Evolutionary conservation across 2,888 invertebrate genomes (phyloP).

Genomic region (Trisateles emortualis): DNA sequence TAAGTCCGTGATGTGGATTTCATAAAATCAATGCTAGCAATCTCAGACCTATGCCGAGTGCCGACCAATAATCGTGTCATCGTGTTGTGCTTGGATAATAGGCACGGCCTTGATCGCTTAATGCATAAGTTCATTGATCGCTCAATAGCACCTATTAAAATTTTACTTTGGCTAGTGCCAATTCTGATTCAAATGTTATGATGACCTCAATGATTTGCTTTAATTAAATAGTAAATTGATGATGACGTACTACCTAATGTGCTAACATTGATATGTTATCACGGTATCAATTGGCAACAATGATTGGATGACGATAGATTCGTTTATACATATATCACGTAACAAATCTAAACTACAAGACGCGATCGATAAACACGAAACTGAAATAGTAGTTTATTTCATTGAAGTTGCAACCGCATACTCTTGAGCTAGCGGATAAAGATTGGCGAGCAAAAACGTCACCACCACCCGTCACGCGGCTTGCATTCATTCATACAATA

Average conservation of each 20-base stretch:
- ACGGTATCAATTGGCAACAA: slow-evolving; percentile 14
- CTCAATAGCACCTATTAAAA: slow-evolving; percentile 70
- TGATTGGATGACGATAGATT: slow-evolving; percentile 15
- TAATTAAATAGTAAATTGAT: slow-evolving; percentile 25
- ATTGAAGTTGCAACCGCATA: slow-evolving; percentile 27
- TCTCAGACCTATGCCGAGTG: slow-evolving; percentile 72
- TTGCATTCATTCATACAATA: slow-evolving; percentile 86
- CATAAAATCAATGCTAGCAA: slow-evolving; percentile 82
- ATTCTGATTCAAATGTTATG: slow-evolving; percentile 46
- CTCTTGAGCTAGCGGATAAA: slow-evolving; percentile 34
- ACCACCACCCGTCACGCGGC: slow-evolving; percentile 79
- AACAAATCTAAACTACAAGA: background rate
- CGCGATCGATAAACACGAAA: background rate
- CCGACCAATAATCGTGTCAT: slow-evolving; percentile 77
- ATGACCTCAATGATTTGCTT: slow-evolving; percentile 23
- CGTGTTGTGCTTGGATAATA: slow-evolving; percentile 76
- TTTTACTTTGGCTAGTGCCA: slow-evolving; percentile 63
- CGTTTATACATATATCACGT: background rate
- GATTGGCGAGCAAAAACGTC: slow-evolving; percentile 75
- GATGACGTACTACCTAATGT: slow-evolving; percentile 19
- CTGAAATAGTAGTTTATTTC: background rate
- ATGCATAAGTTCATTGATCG: slow-evolving; percentile 69
- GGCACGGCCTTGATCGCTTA: slow-evolving; percentile 66
- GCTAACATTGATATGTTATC: slow-evolving; percentile 17
- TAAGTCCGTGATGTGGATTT: slow-evolving; percentile 81